Evolutionary conservation across 2,888 invertebrate genomes (phyloP).

Genomic region (Eupithecia subumbrata): DNA sequence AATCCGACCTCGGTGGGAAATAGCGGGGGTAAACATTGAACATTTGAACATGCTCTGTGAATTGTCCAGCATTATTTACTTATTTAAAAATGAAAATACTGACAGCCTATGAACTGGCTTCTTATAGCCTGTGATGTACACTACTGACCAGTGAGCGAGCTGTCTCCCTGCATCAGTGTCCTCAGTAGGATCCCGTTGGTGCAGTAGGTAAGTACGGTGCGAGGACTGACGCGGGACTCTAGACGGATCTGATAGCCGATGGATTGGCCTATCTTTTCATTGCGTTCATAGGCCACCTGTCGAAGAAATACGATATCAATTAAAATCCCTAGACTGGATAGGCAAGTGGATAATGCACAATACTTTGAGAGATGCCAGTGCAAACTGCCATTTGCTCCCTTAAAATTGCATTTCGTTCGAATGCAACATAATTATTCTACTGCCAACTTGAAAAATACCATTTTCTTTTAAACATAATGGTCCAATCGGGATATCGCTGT

Average conservation of each 20-base stretch:
- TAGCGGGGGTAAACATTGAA: no score
- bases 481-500: no score
- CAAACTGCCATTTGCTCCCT: not conserved
- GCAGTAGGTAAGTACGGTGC: constrained; percentile 93
- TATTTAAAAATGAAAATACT: no score
- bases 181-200: constrained; percentile 96
- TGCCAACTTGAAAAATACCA: no score
- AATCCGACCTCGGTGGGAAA: no score
- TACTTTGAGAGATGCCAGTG: not conserved
- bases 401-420: not conserved
- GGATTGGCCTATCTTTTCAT: constrained; percentile 86
- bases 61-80: no score
- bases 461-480: no score
- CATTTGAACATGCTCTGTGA: no score
- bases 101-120: not conserved
- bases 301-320: not conserved
- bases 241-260: constrained; percentile 96
- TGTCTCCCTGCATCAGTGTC: constrained; percentile 92
- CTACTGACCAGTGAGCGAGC: constrained; percentile 80
- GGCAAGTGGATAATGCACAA: not conserved
- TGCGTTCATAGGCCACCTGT: constrained; percentile 87
- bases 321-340: not conserved
- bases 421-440: not conserved
- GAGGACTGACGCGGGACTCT: constrained; percentile 92
- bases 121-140: not conserved